phyloP scores from a whole-genome alignment of 1,140 invertebrate genomes.

The Plodia interpunctella region DNA sequence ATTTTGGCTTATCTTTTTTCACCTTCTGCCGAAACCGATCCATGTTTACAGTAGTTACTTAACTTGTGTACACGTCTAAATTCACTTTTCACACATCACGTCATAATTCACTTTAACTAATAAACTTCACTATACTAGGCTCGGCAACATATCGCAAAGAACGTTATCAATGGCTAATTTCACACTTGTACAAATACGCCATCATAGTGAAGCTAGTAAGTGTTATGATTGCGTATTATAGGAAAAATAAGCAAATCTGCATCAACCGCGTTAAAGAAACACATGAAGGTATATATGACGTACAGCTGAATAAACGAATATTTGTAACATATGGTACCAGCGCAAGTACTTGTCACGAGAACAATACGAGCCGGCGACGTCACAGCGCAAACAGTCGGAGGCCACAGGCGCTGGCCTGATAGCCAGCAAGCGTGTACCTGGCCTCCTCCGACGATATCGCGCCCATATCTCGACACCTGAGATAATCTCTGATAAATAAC shows the following conservation, averaged over 20 bases:
- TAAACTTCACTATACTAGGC: conserved; percentile 15
- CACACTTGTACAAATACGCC: conserved; percentile 59
- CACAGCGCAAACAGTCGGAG: not conserved
- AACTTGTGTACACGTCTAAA: not conserved
- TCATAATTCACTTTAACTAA: not conserved
- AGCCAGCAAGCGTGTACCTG: not conserved
- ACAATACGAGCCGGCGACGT: not conserved
- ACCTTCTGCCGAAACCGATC: conserved; percentile 51
- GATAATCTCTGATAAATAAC: conserved; percentile 3
- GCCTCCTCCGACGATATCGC: not conserved
- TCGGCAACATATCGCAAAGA: conserved; percentile 20
- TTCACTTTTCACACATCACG: too few species aligned
- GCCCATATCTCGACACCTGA: not conserved
- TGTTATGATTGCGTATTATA: conserved; percentile 52
- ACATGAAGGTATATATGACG: not conserved
- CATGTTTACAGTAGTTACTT: conserved; percentile 35
- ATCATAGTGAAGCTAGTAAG: conserved; percentile 37
- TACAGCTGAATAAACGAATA: not conserved
- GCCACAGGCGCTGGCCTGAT: too few species aligned
- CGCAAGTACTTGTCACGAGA: not conserved
- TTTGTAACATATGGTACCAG: not conserved
- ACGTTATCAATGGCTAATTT: conserved; percentile 40
- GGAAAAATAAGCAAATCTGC: conserved; percentile 14
- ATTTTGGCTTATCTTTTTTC: conserved; percentile 51
- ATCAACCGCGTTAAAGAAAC: not conserved